These are phyloP conservation scores for Protonemura montana DNA, from an alignment of 2,888 invertebrate species.

Conservation along the genomic window DNA sequence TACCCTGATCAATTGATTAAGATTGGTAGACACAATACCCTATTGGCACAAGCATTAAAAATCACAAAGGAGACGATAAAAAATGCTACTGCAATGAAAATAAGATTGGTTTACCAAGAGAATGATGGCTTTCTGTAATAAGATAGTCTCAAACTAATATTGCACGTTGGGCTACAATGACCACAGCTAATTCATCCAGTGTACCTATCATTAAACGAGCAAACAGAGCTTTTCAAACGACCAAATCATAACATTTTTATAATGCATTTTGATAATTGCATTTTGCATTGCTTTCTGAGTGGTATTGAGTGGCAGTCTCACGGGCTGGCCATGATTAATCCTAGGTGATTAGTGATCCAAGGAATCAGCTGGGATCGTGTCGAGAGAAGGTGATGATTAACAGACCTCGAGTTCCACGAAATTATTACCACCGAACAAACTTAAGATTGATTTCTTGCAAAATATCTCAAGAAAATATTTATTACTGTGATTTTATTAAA, in stretches of 20 bases:
- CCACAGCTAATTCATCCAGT: neutral
- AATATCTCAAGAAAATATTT: neutral
- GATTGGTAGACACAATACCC: too few relatives aligned
- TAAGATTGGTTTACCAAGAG: too few relatives aligned
- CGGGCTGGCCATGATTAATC: neutral
- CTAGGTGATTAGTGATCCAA: neutral
- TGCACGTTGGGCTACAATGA: neutral
- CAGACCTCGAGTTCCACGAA: neutral
- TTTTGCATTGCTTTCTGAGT: neutral
- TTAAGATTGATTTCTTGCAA: neutral
- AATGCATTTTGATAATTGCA: neutral
- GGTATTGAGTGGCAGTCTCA: neutral
- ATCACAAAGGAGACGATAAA: too few relatives aligned
- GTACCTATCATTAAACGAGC: neutral
- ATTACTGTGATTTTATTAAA: neutral
- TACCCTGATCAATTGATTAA: too few relatives aligned
- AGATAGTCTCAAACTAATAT: too few relatives aligned
- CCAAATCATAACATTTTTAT: neutral
- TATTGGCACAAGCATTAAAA: too few relatives aligned
- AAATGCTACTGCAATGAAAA: too few relatives aligned
- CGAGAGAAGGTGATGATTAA: neutral
- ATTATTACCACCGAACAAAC: neutral
- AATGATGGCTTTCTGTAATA: too few relatives aligned
- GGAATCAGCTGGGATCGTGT: neutral
- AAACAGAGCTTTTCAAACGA: neutral